Conservation (phyloP, 2,888 invertebrate genomes). For the Dioctria linearis region DNA sequence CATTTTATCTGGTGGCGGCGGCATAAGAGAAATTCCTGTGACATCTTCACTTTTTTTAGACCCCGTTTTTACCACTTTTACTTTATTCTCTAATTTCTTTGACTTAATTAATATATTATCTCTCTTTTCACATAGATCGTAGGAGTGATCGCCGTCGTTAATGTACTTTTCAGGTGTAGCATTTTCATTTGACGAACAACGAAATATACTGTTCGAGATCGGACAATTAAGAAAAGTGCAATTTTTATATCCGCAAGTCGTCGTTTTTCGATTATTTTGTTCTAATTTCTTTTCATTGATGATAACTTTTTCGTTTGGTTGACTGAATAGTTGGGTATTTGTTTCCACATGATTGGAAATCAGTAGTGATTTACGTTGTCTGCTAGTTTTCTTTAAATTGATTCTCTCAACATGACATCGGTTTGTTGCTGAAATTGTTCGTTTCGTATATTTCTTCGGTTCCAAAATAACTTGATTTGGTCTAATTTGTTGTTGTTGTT, state of each 20-base stretch:
- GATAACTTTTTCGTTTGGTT: constrained; percentile 45
- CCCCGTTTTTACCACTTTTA: constrained; percentile 34
- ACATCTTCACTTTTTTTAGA: constrained; percentile 26
- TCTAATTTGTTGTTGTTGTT: constrained; percentile 13
- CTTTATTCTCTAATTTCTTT: constrained; percentile 28
- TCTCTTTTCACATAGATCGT: constrained; percentile 18
- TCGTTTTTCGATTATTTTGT: constrained; percentile 54
- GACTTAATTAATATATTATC: constrained; percentile 33
- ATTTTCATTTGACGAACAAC: constrained; percentile 17
- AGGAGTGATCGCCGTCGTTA: background rate
- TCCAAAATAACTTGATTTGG: background rate
- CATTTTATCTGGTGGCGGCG: constrained; percentile 60
- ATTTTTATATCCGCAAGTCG: constrained; percentile 66
- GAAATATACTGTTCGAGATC: constrained; percentile 61
- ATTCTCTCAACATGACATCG: constrained; percentile 65
- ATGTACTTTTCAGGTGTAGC: constrained; percentile 1
- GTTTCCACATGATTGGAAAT: constrained; percentile 65
- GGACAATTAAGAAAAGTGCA: constrained; percentile 65
- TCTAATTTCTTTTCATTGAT: constrained; percentile 39
- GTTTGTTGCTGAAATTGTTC: constrained; percentile 62
- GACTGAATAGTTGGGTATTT: constrained; percentile 50
- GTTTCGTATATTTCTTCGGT: constrained; percentile 39
- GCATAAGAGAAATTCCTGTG: constrained; percentile 57
- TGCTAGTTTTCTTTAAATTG: constrained; percentile 24
- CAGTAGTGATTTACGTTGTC: constrained; percentile 64